A percentile compares a stretch with the other conserved stretches of the same genome.
Evolutionary conservation across 2,797 vertebrate species (phyloP).

Genomic region (Rhincodon typus): DNA sequence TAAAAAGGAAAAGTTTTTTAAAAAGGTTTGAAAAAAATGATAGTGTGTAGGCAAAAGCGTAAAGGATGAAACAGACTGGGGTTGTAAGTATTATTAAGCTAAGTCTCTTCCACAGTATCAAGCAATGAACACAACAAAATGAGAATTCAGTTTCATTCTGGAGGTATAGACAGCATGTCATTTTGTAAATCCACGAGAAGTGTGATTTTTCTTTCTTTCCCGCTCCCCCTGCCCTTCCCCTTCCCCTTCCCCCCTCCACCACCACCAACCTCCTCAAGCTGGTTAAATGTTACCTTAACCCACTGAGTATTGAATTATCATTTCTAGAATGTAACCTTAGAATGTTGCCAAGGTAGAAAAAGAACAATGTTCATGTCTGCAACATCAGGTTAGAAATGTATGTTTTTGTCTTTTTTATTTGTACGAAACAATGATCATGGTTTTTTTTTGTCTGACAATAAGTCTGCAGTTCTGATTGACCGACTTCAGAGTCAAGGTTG

Average conservation of each 20-base stretch:
- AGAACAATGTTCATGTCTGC: conserved; percentile 17
- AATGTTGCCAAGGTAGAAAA: conserved; percentile 15
- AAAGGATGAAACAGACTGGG: conserved; percentile 26
- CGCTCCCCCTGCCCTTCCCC: neutral
- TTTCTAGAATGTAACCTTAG: conserved; percentile 23
- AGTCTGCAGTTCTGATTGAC: conserved; percentile 29
- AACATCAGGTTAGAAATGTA: conserved; percentile 22
- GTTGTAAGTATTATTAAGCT: conserved; percentile 67
- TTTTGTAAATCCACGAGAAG: conserved; percentile 11
- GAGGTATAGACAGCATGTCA: conserved; percentile 34
- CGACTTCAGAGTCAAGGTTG: conserved; percentile 12
- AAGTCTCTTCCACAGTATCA: conserved; percentile 74
- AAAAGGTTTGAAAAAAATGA: conserved; percentile 28
- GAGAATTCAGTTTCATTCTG: conserved; percentile 30
- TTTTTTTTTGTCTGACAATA: conserved; percentile 22
- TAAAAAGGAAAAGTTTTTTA: neutral
- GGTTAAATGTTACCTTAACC: conserved; percentile 19
- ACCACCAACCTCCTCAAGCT: neutral
- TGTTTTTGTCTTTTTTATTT: conserved; percentile 9
- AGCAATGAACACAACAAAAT: conserved; percentile 59
- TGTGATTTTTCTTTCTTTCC: neutral
- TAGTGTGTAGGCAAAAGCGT: conserved; percentile 20
- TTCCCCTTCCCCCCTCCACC: neutral
- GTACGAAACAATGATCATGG: conserved; percentile 28
- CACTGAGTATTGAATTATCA: conserved; percentile 23